These are phyloP conservation scores for Marasmarcha lunaedactyla DNA, from an alignment of 2,888 invertebrate genomes.

Conservation along the genomic window DNA sequence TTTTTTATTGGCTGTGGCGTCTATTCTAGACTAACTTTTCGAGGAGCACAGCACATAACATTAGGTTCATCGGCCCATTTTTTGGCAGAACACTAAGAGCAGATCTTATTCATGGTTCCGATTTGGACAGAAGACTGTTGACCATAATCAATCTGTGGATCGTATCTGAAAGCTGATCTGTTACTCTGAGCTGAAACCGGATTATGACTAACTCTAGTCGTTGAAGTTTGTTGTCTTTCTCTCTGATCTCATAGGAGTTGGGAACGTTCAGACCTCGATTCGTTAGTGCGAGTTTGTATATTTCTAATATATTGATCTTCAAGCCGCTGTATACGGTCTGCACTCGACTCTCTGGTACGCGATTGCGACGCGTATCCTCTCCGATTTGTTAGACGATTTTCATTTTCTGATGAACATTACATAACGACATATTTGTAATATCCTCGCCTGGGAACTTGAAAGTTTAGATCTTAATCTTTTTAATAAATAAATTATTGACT, in stretches of 20 bases:
- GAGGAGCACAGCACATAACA: not conserved
- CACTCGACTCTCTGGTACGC: too few species aligned
- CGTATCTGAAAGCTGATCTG: constrained; percentile 15
- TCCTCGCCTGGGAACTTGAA: too few species aligned
- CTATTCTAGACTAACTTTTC: not conserved
- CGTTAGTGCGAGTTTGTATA: not conserved
- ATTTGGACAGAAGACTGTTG: constrained; percentile 16
- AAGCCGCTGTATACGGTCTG: too few species aligned
- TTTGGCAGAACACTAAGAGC: constrained; percentile 15
- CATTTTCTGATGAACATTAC: too few species aligned
- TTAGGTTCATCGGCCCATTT: constrained; percentile 8
- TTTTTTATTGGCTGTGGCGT: too few species aligned
- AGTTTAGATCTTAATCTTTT: too few species aligned
- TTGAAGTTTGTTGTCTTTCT: constrained; percentile 14
- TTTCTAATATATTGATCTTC: too few species aligned
- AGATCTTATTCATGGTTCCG: constrained; percentile 19
- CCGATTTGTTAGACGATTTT: too few species aligned
- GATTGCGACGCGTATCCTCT: too few species aligned
- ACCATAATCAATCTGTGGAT: constrained; percentile 18
- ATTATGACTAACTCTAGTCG: constrained; percentile 14
- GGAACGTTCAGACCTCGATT: constrained; percentile 7
- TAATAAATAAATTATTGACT: too few species aligned
- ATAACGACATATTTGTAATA: too few species aligned
- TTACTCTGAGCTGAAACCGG: constrained; percentile 16
- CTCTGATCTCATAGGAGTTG: constrained; percentile 7